These are phyloP conservation scores for Muscicapa comitata DNA, from an alignment of 2,797 vertebrate genomes.

Conservation along the genomic window DNA sequence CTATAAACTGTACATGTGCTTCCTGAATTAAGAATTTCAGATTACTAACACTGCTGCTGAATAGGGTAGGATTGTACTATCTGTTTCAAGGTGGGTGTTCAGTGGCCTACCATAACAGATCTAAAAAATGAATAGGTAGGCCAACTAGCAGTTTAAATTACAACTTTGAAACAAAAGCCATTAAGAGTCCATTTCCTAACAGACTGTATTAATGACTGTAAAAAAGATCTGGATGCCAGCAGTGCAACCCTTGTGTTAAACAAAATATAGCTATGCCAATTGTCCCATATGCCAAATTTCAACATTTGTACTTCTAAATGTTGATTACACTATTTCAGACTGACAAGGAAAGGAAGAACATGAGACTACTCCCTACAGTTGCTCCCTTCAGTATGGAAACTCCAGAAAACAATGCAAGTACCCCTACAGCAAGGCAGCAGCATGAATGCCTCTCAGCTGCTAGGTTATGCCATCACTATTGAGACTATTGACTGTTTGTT, in stretches of 20 bases:
- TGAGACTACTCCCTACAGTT: background rate
- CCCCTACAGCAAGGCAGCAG: background rate
- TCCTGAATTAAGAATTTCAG: background rate
- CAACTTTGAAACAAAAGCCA: background rate
- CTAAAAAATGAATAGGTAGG: background rate
- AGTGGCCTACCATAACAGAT: background rate
- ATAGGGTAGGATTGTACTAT: background rate
- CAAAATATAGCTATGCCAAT: background rate
- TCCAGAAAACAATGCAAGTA: background rate
- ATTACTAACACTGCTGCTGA: background rate
- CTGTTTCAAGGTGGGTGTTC: background rate
- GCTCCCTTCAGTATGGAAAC: background rate
- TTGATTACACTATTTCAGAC: background rate
- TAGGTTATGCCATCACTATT: background rate
- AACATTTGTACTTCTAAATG: background rate
- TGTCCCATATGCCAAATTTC: background rate
- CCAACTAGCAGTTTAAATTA: background rate
- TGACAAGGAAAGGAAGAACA: background rate
- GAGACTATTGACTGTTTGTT: background rate
- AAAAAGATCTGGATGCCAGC: background rate
- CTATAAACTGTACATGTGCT: background rate
- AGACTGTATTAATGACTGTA: background rate
- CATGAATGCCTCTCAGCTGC: background rate
- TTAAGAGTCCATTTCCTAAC: background rate
- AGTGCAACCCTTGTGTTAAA: background rate